Evolutionary conservation across 1,140 invertebrate species (phyloP).

Genomic region (Ceratitis capitata): DNA sequence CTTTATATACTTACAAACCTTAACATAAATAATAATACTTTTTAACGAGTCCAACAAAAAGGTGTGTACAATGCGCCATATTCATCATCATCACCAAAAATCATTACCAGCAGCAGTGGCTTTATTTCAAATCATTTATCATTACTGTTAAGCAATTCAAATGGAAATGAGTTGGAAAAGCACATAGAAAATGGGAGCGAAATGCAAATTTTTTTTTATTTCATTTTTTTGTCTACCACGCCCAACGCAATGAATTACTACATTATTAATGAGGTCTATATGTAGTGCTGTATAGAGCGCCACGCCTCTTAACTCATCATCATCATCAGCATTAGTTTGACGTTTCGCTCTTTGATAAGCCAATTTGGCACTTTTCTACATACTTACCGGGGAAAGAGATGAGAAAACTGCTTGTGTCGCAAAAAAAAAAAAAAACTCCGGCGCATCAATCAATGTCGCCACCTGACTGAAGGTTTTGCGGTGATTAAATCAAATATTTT

Average conservation of each 20-base stretch:
- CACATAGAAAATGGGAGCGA: not conserved
- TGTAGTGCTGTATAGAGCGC: not conserved
- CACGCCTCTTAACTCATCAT: not conserved
- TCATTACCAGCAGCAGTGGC: too few species aligned
- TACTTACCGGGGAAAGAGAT: not conserved
- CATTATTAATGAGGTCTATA: not conserved
- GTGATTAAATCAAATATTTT: not conserved
- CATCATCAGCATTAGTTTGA: too few species aligned
- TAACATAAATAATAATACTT: conserved; percentile 4
- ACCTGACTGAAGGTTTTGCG: not conserved
- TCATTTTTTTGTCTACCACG: not conserved
- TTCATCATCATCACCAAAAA: conserved; percentile 12
- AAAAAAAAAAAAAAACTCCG: too few species aligned
- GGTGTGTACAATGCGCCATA: not conserved
- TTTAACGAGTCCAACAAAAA: not conserved
- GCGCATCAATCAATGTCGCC: not conserved
- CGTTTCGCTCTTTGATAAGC: too few species aligned
- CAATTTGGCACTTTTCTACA: not conserved
- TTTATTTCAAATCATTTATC: not conserved
- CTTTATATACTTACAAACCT: too few species aligned
- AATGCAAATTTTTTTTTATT: not conserved
- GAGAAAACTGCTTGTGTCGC: too few species aligned
- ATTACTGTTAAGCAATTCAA: not conserved
- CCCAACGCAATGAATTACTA: not conserved
- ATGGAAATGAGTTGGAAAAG: not conserved